Evolutionary conservation across 2,113 vertebrate species (phyloP).

Genomic region (Etheostoma cragini): DNA sequence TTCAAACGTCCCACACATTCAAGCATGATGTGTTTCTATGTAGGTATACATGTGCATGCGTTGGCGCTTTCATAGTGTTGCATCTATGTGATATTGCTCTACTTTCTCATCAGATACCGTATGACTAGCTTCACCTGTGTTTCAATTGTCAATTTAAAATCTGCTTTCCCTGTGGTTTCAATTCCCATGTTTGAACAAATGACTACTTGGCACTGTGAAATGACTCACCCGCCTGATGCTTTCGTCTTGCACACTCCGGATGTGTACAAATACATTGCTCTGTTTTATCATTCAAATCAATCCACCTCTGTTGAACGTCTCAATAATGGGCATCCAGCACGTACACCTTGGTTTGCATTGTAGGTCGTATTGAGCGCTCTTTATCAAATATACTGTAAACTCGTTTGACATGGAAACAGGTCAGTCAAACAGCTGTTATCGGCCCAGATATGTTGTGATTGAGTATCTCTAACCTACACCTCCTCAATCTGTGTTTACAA

Average conservation of each 20-base stretch:
- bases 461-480: slow-evolving; percentile 52
- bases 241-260: slow-evolving; percentile 38
- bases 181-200: slow-evolving; percentile 14
- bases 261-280: slow-evolving; percentile 38
- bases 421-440: slow-evolving; percentile 64
- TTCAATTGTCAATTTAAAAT: slow-evolving; percentile 49
- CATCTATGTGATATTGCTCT: slow-evolving; percentile 24
- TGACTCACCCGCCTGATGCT: slow-evolving; percentile 37
- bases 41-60: slow-evolving; percentile 9
- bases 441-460: slow-evolving; percentile 48
- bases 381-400: slow-evolving; percentile 43
- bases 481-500: slow-evolving; percentile 35
- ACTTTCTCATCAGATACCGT: neutral
- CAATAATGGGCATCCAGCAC: slow-evolving; percentile 45
- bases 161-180: slow-evolving; percentile 51
- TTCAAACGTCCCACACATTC: slow-evolving; percentile 47
- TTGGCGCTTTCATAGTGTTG: slow-evolving; percentile 6
- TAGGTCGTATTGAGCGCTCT: slow-evolving; percentile 60
- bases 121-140: slow-evolving; percentile 43
- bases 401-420: slow-evolving; percentile 52
- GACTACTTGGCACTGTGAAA: slow-evolving; percentile 1
- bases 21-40: slow-evolving; percentile 5
- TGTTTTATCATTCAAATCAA: slow-evolving; percentile 12
- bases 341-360: slow-evolving; percentile 46
- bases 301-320: neutral